Evolutionary conservation across 2,888 invertebrate species (phyloP), one percentile per base, ranked within the genome.

Genomic region (Cartodere bifasciata): DNA sequence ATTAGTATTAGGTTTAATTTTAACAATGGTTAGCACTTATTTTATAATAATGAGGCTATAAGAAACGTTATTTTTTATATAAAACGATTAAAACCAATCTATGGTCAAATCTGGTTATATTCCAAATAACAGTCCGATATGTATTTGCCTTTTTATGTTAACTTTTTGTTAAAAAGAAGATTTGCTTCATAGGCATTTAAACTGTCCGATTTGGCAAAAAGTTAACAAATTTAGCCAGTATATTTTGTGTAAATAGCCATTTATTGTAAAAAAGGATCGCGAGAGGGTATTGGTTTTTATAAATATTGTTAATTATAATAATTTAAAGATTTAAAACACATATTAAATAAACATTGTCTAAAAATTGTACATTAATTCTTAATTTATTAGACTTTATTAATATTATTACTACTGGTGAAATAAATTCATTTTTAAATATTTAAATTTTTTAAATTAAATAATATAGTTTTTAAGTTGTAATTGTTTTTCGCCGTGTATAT

Each of bases 11-110:
- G 42, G 38, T 12, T 13, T 33, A 29, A 29, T 37, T 48, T 52
- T 49, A 47, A 49, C 53, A 50, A 48, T 52, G 51, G 53, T 53
- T 54, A 50, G 51, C 49, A 46, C 49, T 43, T 34, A 35, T 38
- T 39, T 39, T 47, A 41, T 43, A 36, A 44, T 35, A 34, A n/a
- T 39, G 40, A 37, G 43, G 45, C 42, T 43, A 39, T 36, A 33
- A n/a, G n/a, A n/a, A n/a, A n/a, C n/a, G n/a, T n/a, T n/a, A n/a
- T n/a, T n/a, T n/a, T 20, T 20, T 20, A 20, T 7, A n/a, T 20
- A n/a, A 7, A 7, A 20, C 20, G n/a, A n/a, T n/a, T n/a, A n/a
- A n/a, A n/a, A n/a, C n/a, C n/a, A n/a, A n/a, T n/a, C n/a, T n/a
- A n/a, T n/a, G n/a, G n/a, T n/a, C n/a, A n/a, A n/a, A n/a, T n/a